Percentiles rank a stretch among this genome's conserved stretches.
phyloP scores from a whole-genome alignment of 2,113 vertebrate genomes.

The Phoenicopterus ruber region DNA sequence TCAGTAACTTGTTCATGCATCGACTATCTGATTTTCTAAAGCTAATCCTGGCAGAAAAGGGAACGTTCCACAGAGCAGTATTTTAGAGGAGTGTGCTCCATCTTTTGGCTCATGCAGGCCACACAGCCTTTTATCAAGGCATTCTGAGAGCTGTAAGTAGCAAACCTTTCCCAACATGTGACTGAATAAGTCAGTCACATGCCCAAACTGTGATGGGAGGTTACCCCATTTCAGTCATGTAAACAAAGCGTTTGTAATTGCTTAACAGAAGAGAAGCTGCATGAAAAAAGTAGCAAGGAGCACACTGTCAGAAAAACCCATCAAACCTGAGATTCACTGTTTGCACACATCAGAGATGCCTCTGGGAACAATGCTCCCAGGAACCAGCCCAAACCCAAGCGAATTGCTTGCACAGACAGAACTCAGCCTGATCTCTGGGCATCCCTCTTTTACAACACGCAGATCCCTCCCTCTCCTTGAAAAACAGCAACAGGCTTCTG shows the following conservation, averaged over 20 bases:
- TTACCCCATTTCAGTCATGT: constrained; percentile 20
- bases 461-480: background rate
- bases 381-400: background rate
- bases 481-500: background rate
- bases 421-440: background rate
- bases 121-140: constrained; percentile 43
- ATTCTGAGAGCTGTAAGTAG: background rate
- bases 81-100: constrained; percentile 64
- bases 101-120: constrained; percentile 59
- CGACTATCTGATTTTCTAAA: background rate
- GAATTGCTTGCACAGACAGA: background rate
- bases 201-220: constrained; percentile 13
- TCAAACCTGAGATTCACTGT: background rate
- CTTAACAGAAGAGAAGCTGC: background rate
- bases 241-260: constrained; percentile 14
- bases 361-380: background rate
- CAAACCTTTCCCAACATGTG: background rate
- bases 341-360: background rate
- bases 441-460: background rate
- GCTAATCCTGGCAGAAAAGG: background rate
- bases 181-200: constrained; percentile 26
- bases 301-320: background rate
- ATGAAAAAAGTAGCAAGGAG: background rate
- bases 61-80: background rate
- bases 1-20: background rate